phyloP scores from a whole-genome alignment of 2,113 vertebrate species.

The Potamarius usumacintae region DNA sequence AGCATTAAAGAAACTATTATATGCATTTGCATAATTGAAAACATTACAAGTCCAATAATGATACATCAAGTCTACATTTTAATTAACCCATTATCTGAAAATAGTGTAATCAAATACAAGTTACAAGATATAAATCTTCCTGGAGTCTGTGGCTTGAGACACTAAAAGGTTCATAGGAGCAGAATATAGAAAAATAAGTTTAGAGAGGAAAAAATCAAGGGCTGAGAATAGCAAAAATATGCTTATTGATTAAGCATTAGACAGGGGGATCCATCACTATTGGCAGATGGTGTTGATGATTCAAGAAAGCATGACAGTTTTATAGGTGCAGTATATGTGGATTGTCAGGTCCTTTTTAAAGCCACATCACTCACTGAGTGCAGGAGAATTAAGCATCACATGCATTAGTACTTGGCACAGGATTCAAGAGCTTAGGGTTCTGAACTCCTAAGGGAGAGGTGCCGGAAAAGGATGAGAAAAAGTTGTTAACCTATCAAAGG shows the following conservation, averaged over 20 bases:
- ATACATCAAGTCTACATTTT: constrained; percentile 44
- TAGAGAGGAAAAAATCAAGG: constrained; percentile 41
- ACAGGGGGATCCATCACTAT: constrained; percentile 64
- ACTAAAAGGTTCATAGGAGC: constrained; percentile 6
- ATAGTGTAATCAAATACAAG: constrained; percentile 50
- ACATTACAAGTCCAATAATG: neutral
- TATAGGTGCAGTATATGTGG: constrained; percentile 69
- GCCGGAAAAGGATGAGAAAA: neutral
- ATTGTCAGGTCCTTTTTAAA: constrained; percentile 67
- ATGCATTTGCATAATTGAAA: constrained; percentile 54
- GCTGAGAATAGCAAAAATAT: constrained; percentile 33
- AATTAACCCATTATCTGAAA: constrained; percentile 61
- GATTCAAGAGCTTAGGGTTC: constrained; percentile 35
- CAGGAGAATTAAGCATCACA: constrained; percentile 57
- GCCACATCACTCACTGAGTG: constrained; percentile 63
- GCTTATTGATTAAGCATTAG: constrained; percentile 62
- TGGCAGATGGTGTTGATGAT: constrained; percentile 66
- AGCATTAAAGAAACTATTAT: constrained; percentile 6
- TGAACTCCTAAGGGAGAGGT: neutral
- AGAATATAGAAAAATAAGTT: constrained; percentile 45
- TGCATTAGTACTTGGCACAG: constrained; percentile 53
- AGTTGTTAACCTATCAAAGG: neutral
- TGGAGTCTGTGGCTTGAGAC: constrained; percentile 50
- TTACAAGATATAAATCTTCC: constrained; percentile 46
- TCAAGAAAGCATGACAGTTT: constrained; percentile 63